phyloP scores from a whole-genome alignment of 1,140 invertebrate genomes.

The Bombus superbus region DNA sequence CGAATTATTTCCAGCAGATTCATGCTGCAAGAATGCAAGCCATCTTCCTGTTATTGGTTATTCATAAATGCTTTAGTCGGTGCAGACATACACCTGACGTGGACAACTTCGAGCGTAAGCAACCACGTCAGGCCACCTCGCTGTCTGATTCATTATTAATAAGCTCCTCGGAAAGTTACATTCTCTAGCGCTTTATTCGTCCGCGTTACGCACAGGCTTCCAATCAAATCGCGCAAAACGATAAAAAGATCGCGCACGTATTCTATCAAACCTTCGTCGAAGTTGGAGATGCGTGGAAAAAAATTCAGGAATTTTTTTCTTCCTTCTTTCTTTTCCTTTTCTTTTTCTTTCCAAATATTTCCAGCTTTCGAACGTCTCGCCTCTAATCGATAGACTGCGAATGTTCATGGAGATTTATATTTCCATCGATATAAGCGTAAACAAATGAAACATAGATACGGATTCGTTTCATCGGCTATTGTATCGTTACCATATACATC shows the following conservation, averaged over 20 bases:
- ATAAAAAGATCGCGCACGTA: background rate
- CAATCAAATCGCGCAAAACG: background rate
- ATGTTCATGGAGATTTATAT: background rate
- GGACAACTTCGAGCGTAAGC: conserved; percentile 58
- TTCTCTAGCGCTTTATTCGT: background rate
- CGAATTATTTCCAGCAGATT: background rate
- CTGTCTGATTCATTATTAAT: conserved; percentile 69
- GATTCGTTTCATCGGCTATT: too few relatives aligned
- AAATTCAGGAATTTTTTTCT: background rate
- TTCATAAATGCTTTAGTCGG: conserved; percentile 15
- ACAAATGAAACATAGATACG: too few relatives aligned
- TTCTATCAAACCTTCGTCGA: background rate
- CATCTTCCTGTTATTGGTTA: background rate
- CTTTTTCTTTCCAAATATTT: too few relatives aligned
- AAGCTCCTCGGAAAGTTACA: conserved; percentile 14
- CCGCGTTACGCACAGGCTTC: background rate
- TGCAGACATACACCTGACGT: conserved; percentile 57
- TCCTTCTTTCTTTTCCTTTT: background rate
- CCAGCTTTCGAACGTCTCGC: too few relatives aligned
- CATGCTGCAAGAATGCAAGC: background rate
- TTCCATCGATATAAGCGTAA: background rate
- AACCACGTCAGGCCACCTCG: conserved; percentile 65
- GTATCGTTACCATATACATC: too few relatives aligned
- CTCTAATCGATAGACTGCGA: background rate
- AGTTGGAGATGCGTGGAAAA: background rate